Evolutionary conservation across 2,113 vertebrate genomes (phyloP).

Genomic region (Hydrochoerus hydrochaeris): DNA sequence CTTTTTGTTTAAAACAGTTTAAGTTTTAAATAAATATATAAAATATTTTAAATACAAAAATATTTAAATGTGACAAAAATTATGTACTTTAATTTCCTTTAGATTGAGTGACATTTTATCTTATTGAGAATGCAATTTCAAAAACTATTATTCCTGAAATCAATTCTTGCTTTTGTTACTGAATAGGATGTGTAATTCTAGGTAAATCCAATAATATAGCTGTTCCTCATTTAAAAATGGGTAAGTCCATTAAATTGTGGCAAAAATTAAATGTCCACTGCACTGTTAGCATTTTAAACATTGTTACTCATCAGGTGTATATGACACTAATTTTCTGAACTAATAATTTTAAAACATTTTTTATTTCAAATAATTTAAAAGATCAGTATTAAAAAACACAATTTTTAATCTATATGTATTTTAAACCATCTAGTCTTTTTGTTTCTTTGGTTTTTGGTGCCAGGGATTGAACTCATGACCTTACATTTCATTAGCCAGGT

Average conservation of each 20-base stretch:
- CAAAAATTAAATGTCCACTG: neutral
- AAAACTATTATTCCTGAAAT: neutral
- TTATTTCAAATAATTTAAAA: neutral
- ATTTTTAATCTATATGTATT: neutral
- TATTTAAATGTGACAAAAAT: neutral
- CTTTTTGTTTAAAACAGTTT: neutral
- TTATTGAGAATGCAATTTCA: neutral
- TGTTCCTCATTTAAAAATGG: neutral
- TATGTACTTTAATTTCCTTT: neutral
- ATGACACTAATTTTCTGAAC: neutral
- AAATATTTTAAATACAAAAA: neutral
- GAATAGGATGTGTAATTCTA: rapidly evolving
- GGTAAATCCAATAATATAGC: neutral
- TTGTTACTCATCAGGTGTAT: neutral
- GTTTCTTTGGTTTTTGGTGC: too few species aligned
- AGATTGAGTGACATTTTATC: neutral
- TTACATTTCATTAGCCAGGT: too few species aligned
- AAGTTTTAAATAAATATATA: too few species aligned
- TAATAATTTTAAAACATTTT: neutral
- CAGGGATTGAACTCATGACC: too few species aligned
- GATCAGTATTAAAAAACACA: neutral
- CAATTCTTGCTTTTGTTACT: neutral
- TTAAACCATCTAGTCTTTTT: too few species aligned
- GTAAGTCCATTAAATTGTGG: neutral
- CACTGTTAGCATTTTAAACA: neutral